These are phyloP conservation scores for Arbacia lixula DNA, from an alignment of 53 echinoderm and acorn worm species.

Conservation along the genomic window DNA sequence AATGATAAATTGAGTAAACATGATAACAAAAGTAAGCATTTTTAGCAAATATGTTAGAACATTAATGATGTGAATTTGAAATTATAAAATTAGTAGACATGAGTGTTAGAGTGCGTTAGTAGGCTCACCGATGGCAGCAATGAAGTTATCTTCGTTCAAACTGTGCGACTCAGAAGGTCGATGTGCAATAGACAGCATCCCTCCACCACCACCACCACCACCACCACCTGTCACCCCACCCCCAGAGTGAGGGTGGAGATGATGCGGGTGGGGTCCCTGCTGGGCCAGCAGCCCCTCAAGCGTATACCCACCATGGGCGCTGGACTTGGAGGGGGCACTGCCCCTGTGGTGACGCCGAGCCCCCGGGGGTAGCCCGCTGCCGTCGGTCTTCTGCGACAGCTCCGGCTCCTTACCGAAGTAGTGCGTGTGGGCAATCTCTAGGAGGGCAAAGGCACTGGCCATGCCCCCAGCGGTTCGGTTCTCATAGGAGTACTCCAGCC, in stretches of 20 bases:
- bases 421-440: conserved; percentile 96
- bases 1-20: too few species aligned
- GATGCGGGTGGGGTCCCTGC: conserved; percentile 50
- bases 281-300: conserved; percentile 45
- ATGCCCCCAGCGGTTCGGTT: conserved; percentile 84
- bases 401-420: conserved; percentile 90
- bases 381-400: conserved; percentile 11
- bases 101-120: too few species aligned
- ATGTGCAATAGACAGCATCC: conserved; percentile 36
- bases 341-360: conserved; percentile 2
- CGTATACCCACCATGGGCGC: conserved; percentile 47
- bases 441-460: conserved; percentile 93
- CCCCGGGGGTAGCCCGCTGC: neutral
- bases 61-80: too few species aligned
- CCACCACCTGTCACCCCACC: conserved; percentile 63
- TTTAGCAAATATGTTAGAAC: too few species aligned
- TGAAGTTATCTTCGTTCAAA: conserved; percentile 90
- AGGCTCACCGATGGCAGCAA: conserved; percentile 98
- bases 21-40: too few species aligned
- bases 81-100: too few species aligned
- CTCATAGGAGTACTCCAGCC: conserved; percentile 91
- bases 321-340: neutral
- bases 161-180: conserved; percentile 74
- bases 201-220: conserved; percentile 71
- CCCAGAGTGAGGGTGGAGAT: conserved; percentile 5